phyloP scores from a whole-genome alignment of 2,888 invertebrate genomes.

The Seira ritae region DNA sequence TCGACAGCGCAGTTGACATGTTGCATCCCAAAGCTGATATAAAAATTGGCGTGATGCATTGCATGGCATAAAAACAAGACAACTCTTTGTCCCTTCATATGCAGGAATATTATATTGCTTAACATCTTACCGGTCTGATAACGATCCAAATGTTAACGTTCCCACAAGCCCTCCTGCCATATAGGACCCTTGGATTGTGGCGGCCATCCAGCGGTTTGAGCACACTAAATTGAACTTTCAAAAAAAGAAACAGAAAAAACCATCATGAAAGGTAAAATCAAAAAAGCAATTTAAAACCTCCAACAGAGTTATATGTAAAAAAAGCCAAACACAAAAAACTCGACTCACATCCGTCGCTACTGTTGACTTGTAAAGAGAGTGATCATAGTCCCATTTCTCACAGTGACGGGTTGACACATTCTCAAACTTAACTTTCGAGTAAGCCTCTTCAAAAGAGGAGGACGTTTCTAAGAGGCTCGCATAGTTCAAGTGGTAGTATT shows the following conservation, averaged over 20 bases:
- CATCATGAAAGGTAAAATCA: neutral
- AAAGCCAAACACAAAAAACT: neutral
- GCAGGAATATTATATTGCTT: constrained; percentile 4
- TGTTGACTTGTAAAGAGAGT: constrained; percentile 65
- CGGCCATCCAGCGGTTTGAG: constrained; percentile 65
- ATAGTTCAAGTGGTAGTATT: constrained; percentile 67
- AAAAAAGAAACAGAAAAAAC: constrained; percentile 15
- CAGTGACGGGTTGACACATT: constrained; percentile 50
- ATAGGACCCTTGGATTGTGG: constrained; percentile 68
- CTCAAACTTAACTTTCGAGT: constrained; percentile 52
- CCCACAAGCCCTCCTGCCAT: constrained; percentile 70
- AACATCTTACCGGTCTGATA: constrained; percentile 67
- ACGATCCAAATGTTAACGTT: constrained; percentile 64
- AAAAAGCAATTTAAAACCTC: neutral
- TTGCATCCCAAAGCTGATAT: too few species aligned
- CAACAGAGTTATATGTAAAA: neutral
- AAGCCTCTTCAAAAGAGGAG: constrained; percentile 64
- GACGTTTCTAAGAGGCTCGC: constrained; percentile 47
- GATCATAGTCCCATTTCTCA: constrained; percentile 67
- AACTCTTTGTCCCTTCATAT: neutral
- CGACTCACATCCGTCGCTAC: constrained; percentile 66
- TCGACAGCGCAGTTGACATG: too few species aligned
- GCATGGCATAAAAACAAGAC: neutral
- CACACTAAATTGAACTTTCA: constrained; percentile 72
- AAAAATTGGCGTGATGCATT: too few species aligned